phyloP scores from a whole-genome alignment of 2,797 vertebrate genomes.

The Tamandua tetradactyla region DNA sequence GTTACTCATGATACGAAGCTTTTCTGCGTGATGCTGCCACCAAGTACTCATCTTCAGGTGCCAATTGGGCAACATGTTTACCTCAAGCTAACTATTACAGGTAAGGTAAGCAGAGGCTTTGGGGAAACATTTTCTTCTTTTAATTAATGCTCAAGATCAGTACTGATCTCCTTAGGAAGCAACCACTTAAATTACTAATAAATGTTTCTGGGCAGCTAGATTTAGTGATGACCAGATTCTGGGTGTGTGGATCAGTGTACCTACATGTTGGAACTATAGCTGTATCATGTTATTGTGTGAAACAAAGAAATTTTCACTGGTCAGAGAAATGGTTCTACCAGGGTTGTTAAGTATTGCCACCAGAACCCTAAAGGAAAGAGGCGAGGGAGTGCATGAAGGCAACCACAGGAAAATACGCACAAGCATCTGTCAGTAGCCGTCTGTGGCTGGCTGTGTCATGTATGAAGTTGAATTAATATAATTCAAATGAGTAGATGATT shows the following conservation, averaged over 20 bases:
- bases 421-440: background rate
- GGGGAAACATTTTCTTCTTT: background rate
- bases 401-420: background rate
- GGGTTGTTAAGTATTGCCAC: background rate
- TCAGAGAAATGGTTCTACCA: background rate
- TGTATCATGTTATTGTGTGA: too few species aligned
- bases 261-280: background rate
- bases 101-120: conserved; percentile 81
- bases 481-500: background rate
- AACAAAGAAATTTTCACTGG: background rate
- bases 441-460: background rate
- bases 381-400: background rate
- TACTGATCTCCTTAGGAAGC: background rate
- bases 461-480: background rate
- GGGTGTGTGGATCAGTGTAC: background rate
- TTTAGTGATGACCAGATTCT: background rate
- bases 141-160: background rate
- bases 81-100: conserved; percentile 92
- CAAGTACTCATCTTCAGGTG: conserved; percentile 88
- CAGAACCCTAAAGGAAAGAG: background rate
- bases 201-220: background rate
- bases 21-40: conserved; percentile 89
- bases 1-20: conserved; percentile 92
- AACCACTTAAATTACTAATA: background rate
- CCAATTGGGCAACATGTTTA: conserved; percentile 94